Conservation (phyloP, 2,797 vertebrate species). For the Petrocephalus schoutedeni region DNA sequence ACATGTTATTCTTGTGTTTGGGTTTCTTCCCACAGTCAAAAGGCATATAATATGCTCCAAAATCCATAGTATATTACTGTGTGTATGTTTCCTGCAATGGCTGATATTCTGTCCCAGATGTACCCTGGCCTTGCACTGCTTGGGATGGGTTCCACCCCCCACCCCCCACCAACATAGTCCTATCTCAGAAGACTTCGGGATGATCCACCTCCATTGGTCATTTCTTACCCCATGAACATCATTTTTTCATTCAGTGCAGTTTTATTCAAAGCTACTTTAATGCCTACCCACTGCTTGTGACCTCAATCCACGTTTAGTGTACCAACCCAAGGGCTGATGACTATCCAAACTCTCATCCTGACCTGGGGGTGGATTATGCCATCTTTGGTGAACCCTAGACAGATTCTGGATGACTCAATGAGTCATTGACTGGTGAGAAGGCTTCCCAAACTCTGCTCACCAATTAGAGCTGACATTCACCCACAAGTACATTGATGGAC, state of each 20-base stretch:
- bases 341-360: not conserved
- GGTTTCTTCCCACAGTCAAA: no score
- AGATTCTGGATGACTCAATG: not conserved
- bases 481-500: not conserved
- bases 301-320: not conserved
- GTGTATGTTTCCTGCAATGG: no score
- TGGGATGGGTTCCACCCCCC: not conserved
- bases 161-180: not conserved
- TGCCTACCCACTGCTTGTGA: not conserved
- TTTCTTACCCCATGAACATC: not conserved
- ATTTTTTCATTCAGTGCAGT: not conserved
- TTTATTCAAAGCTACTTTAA: not conserved
- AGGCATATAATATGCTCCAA: no score
- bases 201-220: not conserved
- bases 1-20: no score
- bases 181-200: not conserved
- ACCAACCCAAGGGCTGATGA: not conserved
- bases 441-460: not conserved
- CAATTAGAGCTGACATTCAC: slow-evolving; percentile 30
- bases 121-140: not conserved
- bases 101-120: no score
- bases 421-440: slow-evolving; percentile 12
- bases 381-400: not conserved
- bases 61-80: no score
- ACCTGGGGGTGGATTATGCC: not conserved